phyloP scores from a whole-genome alignment of 2,113 vertebrate species.

The Centrocercus urophasianus region DNA sequence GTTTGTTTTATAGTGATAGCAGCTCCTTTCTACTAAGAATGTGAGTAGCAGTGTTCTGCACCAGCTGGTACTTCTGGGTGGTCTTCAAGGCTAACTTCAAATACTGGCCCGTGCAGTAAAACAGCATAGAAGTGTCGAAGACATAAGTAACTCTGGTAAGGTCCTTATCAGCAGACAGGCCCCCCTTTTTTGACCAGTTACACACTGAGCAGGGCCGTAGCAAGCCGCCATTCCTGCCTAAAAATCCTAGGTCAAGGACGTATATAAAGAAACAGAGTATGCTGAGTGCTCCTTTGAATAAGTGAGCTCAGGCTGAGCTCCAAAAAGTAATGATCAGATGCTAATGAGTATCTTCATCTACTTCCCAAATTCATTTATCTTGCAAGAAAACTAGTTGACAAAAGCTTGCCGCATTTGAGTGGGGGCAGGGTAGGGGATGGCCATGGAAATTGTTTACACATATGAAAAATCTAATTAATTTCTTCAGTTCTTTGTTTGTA shows the following conservation, averaged over 20 bases:
- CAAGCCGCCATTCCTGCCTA: background rate
- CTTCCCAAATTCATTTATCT: background rate
- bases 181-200: constrained; percentile 25
- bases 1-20: constrained; percentile 57
- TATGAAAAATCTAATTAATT: background rate
- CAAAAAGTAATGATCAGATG: background rate
- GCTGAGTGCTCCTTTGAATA: background rate
- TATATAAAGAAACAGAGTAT: background rate
- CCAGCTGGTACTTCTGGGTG: constrained; percentile 67
- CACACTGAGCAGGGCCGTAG: background rate
- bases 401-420: background rate
- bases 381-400: background rate
- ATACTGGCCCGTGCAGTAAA: background rate
- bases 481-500: constrained; percentile 3
- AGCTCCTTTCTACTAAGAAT: constrained; percentile 35
- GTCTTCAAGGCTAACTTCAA: constrained; percentile 60
- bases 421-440: background rate
- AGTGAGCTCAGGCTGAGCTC: background rate
- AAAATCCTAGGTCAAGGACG: background rate
- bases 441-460: background rate
- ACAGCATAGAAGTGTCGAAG: constrained; percentile 54
- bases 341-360: background rate
- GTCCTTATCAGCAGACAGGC: constrained; percentile 21
- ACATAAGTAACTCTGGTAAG: constrained; percentile 47
- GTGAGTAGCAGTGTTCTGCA: constrained; percentile 42